phyloP scores from a whole-genome alignment of 2,113 vertebrate species.

The Gorsachius goisagi region DNA sequence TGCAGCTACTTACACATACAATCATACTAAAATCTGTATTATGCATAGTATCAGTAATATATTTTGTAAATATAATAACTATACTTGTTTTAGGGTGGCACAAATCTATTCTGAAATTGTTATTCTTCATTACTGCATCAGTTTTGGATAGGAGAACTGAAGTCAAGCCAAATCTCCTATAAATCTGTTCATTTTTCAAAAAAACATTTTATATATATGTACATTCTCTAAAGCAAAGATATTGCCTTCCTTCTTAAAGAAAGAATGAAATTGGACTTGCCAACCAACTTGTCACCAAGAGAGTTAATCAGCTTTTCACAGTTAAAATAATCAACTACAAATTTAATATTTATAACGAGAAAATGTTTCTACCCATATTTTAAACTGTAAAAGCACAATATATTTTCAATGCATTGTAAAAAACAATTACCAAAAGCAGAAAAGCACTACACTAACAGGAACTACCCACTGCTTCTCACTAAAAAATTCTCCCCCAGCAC shows the following conservation, averaged over 20 bases:
- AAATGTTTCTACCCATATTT: neutral
- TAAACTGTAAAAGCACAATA: neutral
- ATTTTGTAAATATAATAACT: neutral
- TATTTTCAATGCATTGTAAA: neutral
- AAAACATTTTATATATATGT: neutral
- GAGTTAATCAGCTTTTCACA: neutral
- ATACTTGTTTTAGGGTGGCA: neutral
- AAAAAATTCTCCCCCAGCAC: neutral
- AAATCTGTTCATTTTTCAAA: neutral
- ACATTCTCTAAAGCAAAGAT: neutral
- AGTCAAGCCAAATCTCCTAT: neutral
- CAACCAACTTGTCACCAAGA: neutral
- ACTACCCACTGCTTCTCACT: neutral
- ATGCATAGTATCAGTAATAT: rapidly evolving
- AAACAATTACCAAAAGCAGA: neutral
- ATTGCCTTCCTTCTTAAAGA: neutral
- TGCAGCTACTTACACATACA: neutral
- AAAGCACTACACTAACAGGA: neutral
- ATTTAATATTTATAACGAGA: neutral
- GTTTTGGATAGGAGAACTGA: neutral
- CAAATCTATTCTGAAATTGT: neutral
- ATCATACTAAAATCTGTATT: neutral
- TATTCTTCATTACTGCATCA: neutral
- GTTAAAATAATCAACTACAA: neutral
- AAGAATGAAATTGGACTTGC: neutral